Evolutionary conservation across 2,113 vertebrate species (phyloP), one percentile per base, ranked within the genome.

Genomic region (Lycocorax pyrrhopterus): DNA sequence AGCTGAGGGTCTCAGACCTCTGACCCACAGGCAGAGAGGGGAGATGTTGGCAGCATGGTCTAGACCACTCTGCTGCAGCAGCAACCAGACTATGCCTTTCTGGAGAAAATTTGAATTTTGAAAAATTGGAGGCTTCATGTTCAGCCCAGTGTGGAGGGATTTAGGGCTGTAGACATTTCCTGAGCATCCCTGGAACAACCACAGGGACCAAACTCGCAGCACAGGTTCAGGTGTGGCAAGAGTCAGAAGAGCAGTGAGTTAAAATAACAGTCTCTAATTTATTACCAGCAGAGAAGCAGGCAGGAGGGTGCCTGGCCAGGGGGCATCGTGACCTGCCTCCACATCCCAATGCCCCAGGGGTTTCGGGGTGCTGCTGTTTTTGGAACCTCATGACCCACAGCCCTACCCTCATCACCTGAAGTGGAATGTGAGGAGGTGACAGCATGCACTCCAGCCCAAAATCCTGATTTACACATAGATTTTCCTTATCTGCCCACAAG

Each of bases 251-350:
- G 26, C 51, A 71, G 41, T 10, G 35, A 81, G 64, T 73, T 92
- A 95, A 96, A 96, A 94, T 89, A 95, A 96, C 91, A 96, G 91
- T 94, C 90, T 89, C 44, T 84, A 51, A 33, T 49, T 93, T 94
- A 96, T 94, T 95, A 80, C 52, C 79, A 90, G 89, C 68, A 63
- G 64, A 86, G 55, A 56, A 90, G 39, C 52, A 62, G 79, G 76
- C 0, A 26, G 35, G 26, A 41, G 32, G 22, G 51, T 29, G 8
- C 89, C 67, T 0, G 0, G 55, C 29, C 0, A 0, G 33, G 44
- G 71, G 9, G 23, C 84, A 76, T 77, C 0, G 0, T 7, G 21
- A 69, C 37, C 58, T 77, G 22, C 43, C 41, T 35, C 49, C 19
- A 22, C 72, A 75, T 66, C 75, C 1, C 5, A 43, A 5, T 37